Conservation (phyloP, 2,888 invertebrate species). For the Sacculina carcini region DNA sequence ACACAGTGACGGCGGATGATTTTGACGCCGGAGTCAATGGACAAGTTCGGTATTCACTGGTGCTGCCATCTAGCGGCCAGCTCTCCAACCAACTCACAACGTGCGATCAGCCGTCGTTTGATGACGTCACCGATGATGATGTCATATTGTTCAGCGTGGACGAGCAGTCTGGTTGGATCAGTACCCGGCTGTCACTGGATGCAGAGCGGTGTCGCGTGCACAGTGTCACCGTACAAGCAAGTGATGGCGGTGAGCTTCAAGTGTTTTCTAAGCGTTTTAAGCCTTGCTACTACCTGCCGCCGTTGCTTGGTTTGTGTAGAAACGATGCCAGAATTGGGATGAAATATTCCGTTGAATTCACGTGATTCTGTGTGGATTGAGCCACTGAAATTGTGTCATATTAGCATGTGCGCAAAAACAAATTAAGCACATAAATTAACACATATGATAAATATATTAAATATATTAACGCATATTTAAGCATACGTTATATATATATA, state of each 20-base stretch:
- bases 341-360: no score
- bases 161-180: constrained; percentile 54
- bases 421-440: no score
- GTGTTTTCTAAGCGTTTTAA: no score
- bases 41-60: constrained; percentile 10
- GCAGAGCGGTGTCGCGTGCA: constrained; percentile 47
- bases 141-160: constrained; percentile 20
- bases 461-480: no score
- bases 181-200: constrained; percentile 53
- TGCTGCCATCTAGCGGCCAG: constrained; percentile 10
- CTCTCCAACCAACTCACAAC: constrained; percentile 11
- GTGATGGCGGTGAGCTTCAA: constrained; percentile 59
- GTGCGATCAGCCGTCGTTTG: constrained; percentile 12
- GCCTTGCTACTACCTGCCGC: no score
- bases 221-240: constrained; percentile 50
- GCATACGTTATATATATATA: no score
- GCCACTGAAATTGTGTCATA: no score
- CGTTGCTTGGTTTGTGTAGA: no score
- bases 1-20: constrained; percentile 11
- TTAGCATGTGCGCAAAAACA: no score
- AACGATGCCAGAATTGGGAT: no score
- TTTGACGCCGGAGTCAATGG: constrained; percentile 11
- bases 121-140: constrained; percentile 11
- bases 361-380: no score
- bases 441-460: not conserved